Evolutionary conservation across 2,113 vertebrate species (phyloP), one percentile per base, ranked within the genome.

Genomic region (Eclectus roratus): DNA sequence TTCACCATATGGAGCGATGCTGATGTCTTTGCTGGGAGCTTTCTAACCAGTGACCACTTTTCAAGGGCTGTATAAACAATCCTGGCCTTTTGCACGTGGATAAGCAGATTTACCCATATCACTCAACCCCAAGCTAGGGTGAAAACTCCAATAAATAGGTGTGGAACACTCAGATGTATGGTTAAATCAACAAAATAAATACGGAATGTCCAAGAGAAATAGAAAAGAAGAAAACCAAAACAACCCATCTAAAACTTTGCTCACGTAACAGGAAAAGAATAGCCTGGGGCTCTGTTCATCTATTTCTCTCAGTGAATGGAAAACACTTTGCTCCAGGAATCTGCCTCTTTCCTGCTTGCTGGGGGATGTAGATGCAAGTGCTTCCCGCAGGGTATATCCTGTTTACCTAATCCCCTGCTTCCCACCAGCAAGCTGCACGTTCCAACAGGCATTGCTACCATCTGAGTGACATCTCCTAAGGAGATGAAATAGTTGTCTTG

Each of bases 191-290:
- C 7, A 1, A 64, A 85, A 81, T 25, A 82, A 81, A 46, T 31
- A 70, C 0, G 1, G 49, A 82, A 65, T 64, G n/a, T 55, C 55
- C 0, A 1, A 78, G 53, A 63, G 11, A 49, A 73, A 64, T 21
- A 53, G n/a, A 2, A 17, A 52, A 49, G 39, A 68, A 44, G 41
- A 5, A 24, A 74, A 3, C 10, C 14, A 63, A 25, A 31, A 61
- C 3, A 58, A 55, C 11, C 18, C 49, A 58, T 35, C 55, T 47
- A 55, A 63, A 80, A 6, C 47, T 80, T 80, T 66, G 80, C 37
- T 93, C 29, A 37, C 80, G 11, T 78, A 96, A 96, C 94, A 97
- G 96, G 96, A 97, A 94, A 44, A 71, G 60, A 29, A 10, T 18
- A 70, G 76, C 85, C 49, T 21, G 35, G 37, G 69, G 50, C 64